These are phyloP conservation scores for Phorcus lineatus DNA, from an alignment of 2,888 invertebrate species.

Conservation along the genomic window DNA sequence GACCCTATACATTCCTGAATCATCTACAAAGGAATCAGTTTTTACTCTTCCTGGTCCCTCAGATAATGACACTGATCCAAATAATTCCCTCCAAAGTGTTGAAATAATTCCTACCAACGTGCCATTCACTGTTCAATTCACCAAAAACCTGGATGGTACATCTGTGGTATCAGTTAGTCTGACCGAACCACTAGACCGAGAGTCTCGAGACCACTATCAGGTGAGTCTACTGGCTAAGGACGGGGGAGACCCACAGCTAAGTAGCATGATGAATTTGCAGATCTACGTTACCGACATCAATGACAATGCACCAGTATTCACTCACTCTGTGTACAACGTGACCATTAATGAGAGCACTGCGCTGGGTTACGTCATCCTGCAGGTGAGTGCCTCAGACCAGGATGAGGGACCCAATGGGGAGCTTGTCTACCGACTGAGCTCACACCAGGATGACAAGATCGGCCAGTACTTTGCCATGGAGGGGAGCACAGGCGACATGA, in stretches of 20 bases:
- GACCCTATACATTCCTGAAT: conserved; percentile 16
- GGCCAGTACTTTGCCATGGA: not conserved
- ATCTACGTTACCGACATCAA: conserved; percentile 21
- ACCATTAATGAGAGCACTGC: conserved; percentile 15
- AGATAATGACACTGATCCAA: conserved; percentile 22
- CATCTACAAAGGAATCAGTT: not conserved
- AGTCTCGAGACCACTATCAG: conserved; percentile 27
- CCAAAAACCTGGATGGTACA: conserved; percentile 25
- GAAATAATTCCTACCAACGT: not conserved
- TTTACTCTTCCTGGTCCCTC: conserved; percentile 13
- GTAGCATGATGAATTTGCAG: not conserved
- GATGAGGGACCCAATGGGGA: conserved; percentile 87
- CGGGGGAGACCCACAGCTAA: conserved; percentile 19
- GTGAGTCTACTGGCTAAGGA: conserved; percentile 28
- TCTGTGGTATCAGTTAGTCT: not conserved
- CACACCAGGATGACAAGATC: not conserved
- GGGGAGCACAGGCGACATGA: conserved; percentile 89
- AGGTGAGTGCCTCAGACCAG: conserved; percentile 86
- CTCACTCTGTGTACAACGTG: not conserved
- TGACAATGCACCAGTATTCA: conserved; percentile 28
- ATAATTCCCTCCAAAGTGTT: conserved; percentile 6
- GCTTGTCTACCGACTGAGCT: conserved; percentile 68
- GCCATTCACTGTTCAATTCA: conserved; percentile 12
- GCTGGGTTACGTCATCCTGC: not conserved
- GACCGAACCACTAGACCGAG: conserved; percentile 31